Evolutionary conservation across 2,888 invertebrate species (phyloP), one percentile per base, ranked within the genome.

Genomic region (Drepana falcataria): DNA sequence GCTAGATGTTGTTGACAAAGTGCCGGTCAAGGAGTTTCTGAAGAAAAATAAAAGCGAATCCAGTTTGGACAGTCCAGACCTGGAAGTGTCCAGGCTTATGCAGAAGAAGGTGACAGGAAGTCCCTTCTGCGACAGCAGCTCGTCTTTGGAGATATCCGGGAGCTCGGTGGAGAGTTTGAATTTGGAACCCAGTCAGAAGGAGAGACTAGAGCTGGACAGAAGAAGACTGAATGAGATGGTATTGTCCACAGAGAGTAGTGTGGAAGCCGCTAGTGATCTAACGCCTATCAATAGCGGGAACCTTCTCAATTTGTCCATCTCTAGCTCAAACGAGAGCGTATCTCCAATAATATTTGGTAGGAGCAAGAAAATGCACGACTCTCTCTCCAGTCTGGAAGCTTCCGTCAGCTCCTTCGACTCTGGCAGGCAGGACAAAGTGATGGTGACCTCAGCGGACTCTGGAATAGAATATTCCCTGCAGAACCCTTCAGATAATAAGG

Each of bases 31-130:
- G 61, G 73, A 89, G 75, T 81, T 87, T 59, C 81, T 91, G 76
- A 91, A 91, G 80, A 91, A 91, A 59, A 90, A 91, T 70, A 90
- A 87, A 63, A 91, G 90, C 56, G 91, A 91, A 66, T 91, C 91
- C 9, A 91, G 90, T 65, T 68, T 91, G n/a, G 92, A 92, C 54
- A 91, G 91, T 65, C 91, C 92, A 0, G 92, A 92, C 65, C 64
- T 91, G 59, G 92, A 92, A 73, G 91, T 91, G 1, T 92, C 91
- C 47, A 81, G 90, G 60, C 70, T 91, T 3, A 91, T 92, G 88
- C 83, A 86, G 60, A 87, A 85, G 55, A 78, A 77, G 53, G 44
- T 80, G 44, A 70, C 75, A 3, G 79, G 81, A 3, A 88, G 87
- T 64, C 84, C 87, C 2, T 88, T 87, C 60, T 83, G 85, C 56